Conservation (phyloP, 2,888 invertebrate genomes). For the Pristionchus arcanus region DNA sequence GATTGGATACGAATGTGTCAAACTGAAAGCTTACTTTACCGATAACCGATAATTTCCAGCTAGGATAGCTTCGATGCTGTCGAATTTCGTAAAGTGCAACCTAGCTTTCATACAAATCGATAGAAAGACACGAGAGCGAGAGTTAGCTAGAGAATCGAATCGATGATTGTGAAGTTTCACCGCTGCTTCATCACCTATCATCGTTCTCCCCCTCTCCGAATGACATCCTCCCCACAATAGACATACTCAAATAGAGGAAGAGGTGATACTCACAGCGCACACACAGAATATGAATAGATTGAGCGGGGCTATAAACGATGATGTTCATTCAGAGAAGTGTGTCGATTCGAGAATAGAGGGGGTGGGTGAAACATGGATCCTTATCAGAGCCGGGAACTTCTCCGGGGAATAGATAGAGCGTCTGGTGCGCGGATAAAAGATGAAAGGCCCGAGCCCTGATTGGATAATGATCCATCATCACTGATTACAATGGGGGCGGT, state of each 20-base stretch:
- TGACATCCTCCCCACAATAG: constrained; percentile 7
- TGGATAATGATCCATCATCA: constrained; percentile 49
- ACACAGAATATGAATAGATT: constrained; percentile 5
- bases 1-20: background rate
- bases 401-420: too few species aligned
- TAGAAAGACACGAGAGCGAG: background rate
- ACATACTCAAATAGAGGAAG: constrained; percentile 37
- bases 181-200: background rate
- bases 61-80: too few species aligned
- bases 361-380: background rate
- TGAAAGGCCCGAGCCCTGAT: constrained; percentile 10
- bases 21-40: too few species aligned
- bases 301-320: constrained; percentile 41
- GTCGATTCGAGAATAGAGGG: background rate
- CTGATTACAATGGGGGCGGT: constrained; percentile 49
- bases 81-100: too few species aligned
- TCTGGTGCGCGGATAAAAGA: constrained; percentile 32
- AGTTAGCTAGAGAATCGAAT: background rate
- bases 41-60: too few species aligned
- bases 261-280: constrained; percentile 29
- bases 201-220: constrained; percentile 1
- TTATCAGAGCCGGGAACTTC: too few species aligned
- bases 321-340: constrained; percentile 42
- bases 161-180: background rate
- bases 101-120: background rate